Evolutionary conservation across 2,113 vertebrate genomes (phyloP).

Genomic region (Embiotoca jacksoni): DNA sequence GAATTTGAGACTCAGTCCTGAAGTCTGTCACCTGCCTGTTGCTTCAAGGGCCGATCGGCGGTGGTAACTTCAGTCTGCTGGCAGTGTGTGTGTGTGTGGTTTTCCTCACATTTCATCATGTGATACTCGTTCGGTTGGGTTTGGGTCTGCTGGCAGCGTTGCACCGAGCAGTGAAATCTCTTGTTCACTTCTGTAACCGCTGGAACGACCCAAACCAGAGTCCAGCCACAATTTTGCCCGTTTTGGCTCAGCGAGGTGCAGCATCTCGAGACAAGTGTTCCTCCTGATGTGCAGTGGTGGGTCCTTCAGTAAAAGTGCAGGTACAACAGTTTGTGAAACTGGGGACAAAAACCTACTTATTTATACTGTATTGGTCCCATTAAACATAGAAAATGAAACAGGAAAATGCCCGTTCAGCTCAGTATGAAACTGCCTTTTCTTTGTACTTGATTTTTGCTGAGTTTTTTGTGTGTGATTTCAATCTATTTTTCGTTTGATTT

Average conservation of each 20-base stretch:
- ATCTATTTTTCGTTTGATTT: too few relatives aligned
- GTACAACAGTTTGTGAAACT: too few relatives aligned
- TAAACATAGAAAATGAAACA: too few relatives aligned
- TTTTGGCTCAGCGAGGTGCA: neutral
- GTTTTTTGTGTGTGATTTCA: too few relatives aligned
- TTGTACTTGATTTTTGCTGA: too few relatives aligned
- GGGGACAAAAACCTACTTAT: too few relatives aligned
- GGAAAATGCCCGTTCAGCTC: too few relatives aligned
- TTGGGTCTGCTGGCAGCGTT: constrained; percentile 7
- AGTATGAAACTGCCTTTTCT: too few relatives aligned
- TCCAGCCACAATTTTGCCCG: neutral
- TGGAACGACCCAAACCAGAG: neutral
- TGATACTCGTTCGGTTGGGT: constrained; percentile 15
- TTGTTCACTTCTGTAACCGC: constrained; percentile 8
- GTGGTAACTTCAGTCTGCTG: neutral
- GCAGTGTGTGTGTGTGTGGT: neutral
- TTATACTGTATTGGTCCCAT: too few relatives aligned
- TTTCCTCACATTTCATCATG: constrained; percentile 55
- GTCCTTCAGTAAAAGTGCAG: neutral
- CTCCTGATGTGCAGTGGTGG: neutral
- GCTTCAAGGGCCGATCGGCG: constrained; percentile 2
- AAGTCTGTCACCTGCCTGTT: constrained; percentile 51
- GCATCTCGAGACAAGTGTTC: neutral
- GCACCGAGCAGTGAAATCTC: constrained; percentile 44
- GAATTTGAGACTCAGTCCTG: constrained; percentile 52